phyloP scores from a whole-genome alignment of 2,888 invertebrate species.

The Watsonalla binaria region DNA sequence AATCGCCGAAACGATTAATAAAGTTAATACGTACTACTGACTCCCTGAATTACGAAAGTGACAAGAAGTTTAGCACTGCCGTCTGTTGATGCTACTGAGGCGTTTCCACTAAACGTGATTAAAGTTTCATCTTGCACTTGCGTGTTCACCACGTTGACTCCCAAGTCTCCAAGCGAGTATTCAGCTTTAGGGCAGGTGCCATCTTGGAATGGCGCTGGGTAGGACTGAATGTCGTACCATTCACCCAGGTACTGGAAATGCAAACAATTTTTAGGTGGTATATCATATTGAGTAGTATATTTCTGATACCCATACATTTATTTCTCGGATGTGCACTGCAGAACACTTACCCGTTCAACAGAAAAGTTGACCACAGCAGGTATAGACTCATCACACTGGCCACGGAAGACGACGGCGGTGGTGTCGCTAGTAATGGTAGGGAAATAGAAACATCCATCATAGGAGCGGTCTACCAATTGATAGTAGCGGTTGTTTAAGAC shows the following conservation, averaged over 20 bases:
- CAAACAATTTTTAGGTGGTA: no score
- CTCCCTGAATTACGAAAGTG: conserved; percentile 74
- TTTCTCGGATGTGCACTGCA: not conserved
- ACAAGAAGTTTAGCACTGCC: conserved; percentile 79
- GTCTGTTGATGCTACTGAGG: conserved; percentile 57
- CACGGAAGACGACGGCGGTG: conserved; percentile 29
- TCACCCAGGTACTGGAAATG: conserved; percentile 36
- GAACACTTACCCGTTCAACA: conserved; percentile 22
- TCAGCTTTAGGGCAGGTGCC: conserved; percentile 43
- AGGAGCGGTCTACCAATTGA: conserved; percentile 16
- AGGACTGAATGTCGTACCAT: conserved; percentile 46
- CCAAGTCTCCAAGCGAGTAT: conserved; percentile 23
- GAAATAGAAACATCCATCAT: conserved; percentile 25
- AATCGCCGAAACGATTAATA: not conserved
- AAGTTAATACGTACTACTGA: not conserved
- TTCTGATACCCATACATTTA: no score
- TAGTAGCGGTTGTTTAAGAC: conserved; percentile 37
- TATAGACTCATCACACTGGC: conserved; percentile 33
- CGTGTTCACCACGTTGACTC: conserved; percentile 24
- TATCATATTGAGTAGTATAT: not conserved
- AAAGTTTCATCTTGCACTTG: conserved; percentile 36
- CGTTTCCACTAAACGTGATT: conserved; percentile 30
- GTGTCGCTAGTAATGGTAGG: conserved; percentile 15
- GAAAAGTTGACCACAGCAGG: conserved; percentile 31
- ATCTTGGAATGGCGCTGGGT: conserved; percentile 36